These are phyloP conservation scores for Heterochromis multidens DNA, from an alignment of 2,113 vertebrate species.

Conservation along the genomic window DNA sequence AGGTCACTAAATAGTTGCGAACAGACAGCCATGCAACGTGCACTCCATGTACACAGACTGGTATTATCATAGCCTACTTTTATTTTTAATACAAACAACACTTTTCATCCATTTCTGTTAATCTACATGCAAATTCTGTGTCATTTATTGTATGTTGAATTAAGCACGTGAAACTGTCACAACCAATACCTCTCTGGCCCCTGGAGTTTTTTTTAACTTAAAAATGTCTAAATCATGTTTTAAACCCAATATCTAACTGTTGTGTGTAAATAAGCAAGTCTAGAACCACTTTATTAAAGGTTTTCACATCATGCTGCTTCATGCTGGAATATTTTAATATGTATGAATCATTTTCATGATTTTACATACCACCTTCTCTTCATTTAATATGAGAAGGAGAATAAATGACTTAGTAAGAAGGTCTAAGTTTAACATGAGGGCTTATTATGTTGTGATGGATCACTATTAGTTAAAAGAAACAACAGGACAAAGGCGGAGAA, in stretches of 20 bases:
- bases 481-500: neutral
- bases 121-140: too few species aligned
- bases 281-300: neutral
- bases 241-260: neutral
- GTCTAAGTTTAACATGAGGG: neutral
- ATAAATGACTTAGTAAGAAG: neutral
- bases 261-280: neutral
- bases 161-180: too few species aligned
- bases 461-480: neutral
- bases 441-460: neutral
- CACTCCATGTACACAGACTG: too few species aligned
- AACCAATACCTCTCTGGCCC: too few species aligned
- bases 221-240: too few species aligned
- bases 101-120: too few species aligned
- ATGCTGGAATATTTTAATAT: neutral
- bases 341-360: neutral
- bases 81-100: too few species aligned
- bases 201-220: too few species aligned
- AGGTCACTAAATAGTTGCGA: too few species aligned
- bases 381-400: neutral
- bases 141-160: too few species aligned
- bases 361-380: neutral
- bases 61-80: too few species aligned
- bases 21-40: too few species aligned
- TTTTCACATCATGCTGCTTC: neutral